phyloP scores from a whole-genome alignment of 1,140 invertebrate species.

The Drosophila sturtevanti region DNA sequence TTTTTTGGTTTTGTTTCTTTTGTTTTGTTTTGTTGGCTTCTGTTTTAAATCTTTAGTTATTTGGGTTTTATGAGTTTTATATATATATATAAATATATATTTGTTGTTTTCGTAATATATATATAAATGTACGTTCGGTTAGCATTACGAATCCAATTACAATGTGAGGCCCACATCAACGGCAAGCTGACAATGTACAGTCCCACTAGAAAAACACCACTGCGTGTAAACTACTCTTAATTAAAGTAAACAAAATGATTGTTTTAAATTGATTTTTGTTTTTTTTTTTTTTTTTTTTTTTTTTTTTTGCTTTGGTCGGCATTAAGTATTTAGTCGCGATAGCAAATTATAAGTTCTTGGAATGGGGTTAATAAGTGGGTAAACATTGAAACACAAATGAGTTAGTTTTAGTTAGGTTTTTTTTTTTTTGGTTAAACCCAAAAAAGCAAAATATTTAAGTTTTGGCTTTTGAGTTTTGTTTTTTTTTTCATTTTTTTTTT shows the following conservation, averaged over 20 bases:
- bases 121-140: constrained; percentile 68
- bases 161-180: constrained; percentile 86
- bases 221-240: constrained; percentile 83
- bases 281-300: no score
- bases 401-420: constrained; percentile 37
- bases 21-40: constrained; percentile 46
- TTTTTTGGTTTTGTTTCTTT: constrained; percentile 20
- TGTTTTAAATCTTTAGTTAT: constrained; percentile 47
- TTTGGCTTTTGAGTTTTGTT: constrained; percentile 49
- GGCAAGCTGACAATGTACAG: constrained; percentile 86
- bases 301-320: constrained; percentile 41
- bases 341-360: constrained; percentile 69
- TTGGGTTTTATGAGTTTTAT: constrained; percentile 51
- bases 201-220: constrained; percentile 83
- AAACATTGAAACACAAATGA: constrained; percentile 69
- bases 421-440: constrained; percentile 35
- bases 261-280: constrained; percentile 37
- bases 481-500: constrained; percentile 21
- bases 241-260: constrained; percentile 81
- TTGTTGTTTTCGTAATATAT: constrained; percentile 49
- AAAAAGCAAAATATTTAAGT: constrained; percentile 45
- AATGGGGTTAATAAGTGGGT: constrained; percentile 8
- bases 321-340: constrained; percentile 44
- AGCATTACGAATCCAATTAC: constrained; percentile 81
- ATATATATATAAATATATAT: constrained; percentile 29